A percentile compares a stretch with the other conserved stretches of the same genome.
Conservation (phyloP, 2,888 invertebrate genomes). For the Nematopogon swammerdamellus region DNA sequence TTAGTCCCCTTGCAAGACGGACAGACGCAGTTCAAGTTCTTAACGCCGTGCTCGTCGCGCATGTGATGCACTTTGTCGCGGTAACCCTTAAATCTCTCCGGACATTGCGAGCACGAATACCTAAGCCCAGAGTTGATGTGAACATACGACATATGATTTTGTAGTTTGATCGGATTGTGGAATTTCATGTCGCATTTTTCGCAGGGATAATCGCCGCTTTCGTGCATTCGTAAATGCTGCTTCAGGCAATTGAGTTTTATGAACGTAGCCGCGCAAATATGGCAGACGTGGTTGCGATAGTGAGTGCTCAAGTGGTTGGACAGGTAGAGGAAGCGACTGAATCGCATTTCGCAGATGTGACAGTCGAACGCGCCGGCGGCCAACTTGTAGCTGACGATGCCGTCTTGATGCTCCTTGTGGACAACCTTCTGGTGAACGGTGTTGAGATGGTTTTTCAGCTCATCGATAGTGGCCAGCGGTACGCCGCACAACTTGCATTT, state of each 20-base stretch:
- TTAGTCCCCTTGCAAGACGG: background rate
- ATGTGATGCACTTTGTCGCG: constrained; percentile 5
- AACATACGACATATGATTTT: background rate
- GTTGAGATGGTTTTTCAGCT: background rate
- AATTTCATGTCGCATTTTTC: constrained; percentile 23
- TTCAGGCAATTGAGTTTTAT: constrained; percentile 25
- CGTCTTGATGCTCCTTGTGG: background rate
- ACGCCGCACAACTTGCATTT: background rate
- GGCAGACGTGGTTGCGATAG: constrained; percentile 41
- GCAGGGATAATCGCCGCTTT: constrained; percentile 20
- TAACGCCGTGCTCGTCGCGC: background rate
- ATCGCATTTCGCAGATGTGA: background rate
- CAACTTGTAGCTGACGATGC: background rate
- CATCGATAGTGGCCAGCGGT: background rate
- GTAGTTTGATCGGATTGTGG: constrained; percentile 14
- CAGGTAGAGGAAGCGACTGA: background rate
- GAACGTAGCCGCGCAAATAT: constrained; percentile 42
- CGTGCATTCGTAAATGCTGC: constrained; percentile 28
- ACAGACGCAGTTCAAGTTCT: background rate
- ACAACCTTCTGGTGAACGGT: background rate
- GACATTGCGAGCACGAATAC: constrained; percentile 5
- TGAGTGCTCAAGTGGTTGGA: constrained; percentile 28
- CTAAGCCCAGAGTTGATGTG: background rate
- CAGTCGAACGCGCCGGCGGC: background rate
- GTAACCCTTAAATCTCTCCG: constrained; percentile 7